These are phyloP conservation scores for Pedetes capensis DNA, from an alignment of 2,113 vertebrate genomes.

Conservation along the genomic window DNA sequence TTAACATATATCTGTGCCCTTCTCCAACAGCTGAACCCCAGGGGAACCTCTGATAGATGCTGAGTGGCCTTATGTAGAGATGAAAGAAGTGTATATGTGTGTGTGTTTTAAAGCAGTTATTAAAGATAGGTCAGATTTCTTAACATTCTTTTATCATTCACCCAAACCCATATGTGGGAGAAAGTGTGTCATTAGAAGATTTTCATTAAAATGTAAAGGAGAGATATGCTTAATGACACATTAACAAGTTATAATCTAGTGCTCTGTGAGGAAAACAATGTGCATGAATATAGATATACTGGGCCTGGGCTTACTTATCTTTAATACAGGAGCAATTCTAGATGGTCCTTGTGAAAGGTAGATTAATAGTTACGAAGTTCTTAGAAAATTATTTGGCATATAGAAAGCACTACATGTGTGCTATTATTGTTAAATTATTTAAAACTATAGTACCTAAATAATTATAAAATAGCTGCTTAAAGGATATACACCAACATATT, in stretches of 20 bases:
- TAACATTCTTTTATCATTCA: slow-evolving; percentile 47
- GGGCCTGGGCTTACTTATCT: neutral
- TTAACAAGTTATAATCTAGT: neutral
- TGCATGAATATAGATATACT: neutral
- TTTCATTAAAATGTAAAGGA: slow-evolving; percentile 14
- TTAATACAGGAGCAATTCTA: neutral
- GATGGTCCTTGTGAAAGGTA: neutral
- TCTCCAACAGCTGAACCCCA: neutral
- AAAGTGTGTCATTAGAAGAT: neutral
- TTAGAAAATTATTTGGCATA: neutral
- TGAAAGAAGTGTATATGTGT: neutral
- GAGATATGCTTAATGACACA: neutral
- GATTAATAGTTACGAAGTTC: neutral
- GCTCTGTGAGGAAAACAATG: neutral
- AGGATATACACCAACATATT: neutral
- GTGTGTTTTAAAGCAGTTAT: neutral
- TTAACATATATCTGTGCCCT: neutral
- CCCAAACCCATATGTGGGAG: neutral
- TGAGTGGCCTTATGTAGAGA: neutral
- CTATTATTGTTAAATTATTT: neutral
- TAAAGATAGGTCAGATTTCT: slow-evolving; percentile 40
- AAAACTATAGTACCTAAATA: neutral
- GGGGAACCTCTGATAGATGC: slow-evolving; percentile 9
- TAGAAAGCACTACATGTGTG: neutral
- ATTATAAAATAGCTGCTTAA: slow-evolving; percentile 6